Evolutionary conservation across 30 jellyfish, hydroid and myxozoan genomes (phyloP).

Genomic region (Chironex yamaguchii): DNA sequence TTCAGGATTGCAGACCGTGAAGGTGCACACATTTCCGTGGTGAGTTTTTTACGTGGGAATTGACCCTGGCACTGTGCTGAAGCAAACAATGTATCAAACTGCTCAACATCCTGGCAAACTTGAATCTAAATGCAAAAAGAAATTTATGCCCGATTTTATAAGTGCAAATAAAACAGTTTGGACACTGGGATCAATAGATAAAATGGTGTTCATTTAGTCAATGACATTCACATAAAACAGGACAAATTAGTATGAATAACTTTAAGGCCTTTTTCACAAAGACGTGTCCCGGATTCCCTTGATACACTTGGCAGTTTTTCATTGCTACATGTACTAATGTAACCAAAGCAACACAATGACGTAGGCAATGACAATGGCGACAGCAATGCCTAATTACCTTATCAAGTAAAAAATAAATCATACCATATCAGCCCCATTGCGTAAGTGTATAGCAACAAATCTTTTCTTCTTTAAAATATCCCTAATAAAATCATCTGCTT

Average conservation of each 20-base stretch:
- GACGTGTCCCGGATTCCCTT: too few relatives aligned
- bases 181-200: too few relatives aligned
- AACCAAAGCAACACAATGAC: too few relatives aligned
- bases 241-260: too few relatives aligned
- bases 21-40: conserved; percentile 94
- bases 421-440: conserved; percentile 98
- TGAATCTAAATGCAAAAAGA: conserved; percentile 24
- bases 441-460: conserved; percentile 88
- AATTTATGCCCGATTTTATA: background rate
- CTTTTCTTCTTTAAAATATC: conserved; percentile 66
- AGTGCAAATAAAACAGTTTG: background rate
- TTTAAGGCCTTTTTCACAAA: too few relatives aligned
- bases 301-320: too few relatives aligned
- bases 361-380: too few relatives aligned
- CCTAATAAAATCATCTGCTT: conserved; percentile 75
- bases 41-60: conserved; percentile 45
- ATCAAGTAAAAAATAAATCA: background rate
- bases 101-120: conserved; percentile 81
- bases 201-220: too few relatives aligned
- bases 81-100: conserved; percentile 61
- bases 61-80: conserved; percentile 93
- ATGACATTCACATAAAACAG: too few relatives aligned
- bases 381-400: too few relatives aligned
- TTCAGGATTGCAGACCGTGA: conserved; percentile 69
- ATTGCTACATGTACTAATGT: too few relatives aligned